Conservation (phyloP, 1,140 invertebrate genomes). For the Heliconius eleuchia region DNA sequence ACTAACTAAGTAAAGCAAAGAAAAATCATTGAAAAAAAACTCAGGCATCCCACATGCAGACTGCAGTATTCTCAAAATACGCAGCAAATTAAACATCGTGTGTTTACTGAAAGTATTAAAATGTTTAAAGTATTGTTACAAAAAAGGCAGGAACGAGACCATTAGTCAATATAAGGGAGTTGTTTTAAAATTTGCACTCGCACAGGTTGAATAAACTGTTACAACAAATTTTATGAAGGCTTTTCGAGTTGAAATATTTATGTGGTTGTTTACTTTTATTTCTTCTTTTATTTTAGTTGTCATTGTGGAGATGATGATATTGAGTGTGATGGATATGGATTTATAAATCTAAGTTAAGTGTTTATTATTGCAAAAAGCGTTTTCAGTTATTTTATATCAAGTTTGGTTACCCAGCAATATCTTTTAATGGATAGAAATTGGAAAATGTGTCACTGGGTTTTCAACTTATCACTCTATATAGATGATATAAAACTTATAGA, state of each 20-base stretch:
- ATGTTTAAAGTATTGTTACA: constrained; percentile 26
- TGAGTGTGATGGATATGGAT: neutral
- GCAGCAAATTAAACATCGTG: constrained; percentile 4
- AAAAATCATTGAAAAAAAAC: neutral
- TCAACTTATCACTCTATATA: too few relatives aligned
- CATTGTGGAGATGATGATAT: neutral
- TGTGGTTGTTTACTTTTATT: constrained; percentile 4
- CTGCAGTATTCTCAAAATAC: constrained; percentile 5
- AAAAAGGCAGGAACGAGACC: constrained; percentile 26
- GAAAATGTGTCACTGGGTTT: too few relatives aligned
- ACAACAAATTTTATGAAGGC: constrained; percentile 8
- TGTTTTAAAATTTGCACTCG: constrained; percentile 19
- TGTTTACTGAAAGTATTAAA: constrained; percentile 20
- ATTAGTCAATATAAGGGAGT: constrained; percentile 18
- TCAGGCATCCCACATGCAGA: neutral
- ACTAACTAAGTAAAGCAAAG: constrained; percentile 17
- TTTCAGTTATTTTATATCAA: too few relatives aligned
- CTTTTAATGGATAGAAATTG: too few relatives aligned
- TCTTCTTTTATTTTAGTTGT: neutral
- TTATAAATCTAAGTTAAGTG: neutral
- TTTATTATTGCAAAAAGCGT: too few relatives aligned
- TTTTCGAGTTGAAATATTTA: neutral
- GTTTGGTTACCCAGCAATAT: too few relatives aligned
- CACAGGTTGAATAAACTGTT: constrained; percentile 20
- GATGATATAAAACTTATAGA: too few relatives aligned